Evolutionary conservation across 2,113 vertebrate genomes (phyloP), one percentile per base, ranked within the genome.

Genomic region (Anguilla rostrata): DNA sequence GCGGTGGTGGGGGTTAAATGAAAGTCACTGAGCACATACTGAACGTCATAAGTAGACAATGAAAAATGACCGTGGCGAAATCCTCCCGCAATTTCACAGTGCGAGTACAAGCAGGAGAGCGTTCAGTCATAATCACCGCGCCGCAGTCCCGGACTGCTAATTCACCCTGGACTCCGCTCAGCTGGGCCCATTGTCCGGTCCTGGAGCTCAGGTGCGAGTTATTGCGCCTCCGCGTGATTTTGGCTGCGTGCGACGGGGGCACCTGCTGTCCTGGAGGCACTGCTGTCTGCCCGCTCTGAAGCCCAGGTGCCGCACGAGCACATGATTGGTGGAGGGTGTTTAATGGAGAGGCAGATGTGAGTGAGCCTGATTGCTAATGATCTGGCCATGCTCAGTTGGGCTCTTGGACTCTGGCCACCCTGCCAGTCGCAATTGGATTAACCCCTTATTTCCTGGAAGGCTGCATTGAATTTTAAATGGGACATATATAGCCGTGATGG

Each of bases 41-140:
- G 93, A 91, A 91, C 88, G 92, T 95, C 92, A 92, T 94, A 94
- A 95, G 92, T 89, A 94, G 95, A 95, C 94, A 94, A 89, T 95
- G 94, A 96, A 94, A 94, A 94, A 95, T 95, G 93, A 92, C 90
- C 90, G 88, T 84, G 85, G 92, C 90, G 89, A 90, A 91, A 90
- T 92, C 75, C 88, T 92, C 90, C 92, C 87, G 93, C 90, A 90
- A 87, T 93, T 92, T 92, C 90, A 92, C 91, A 89, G 89, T 92
- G 92, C 91, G 92, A 92, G 86, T 90, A 92, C 92, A 89, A 92
- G 90, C 91, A 90, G 88, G 87, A 89, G 18, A 86, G 92, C 91
- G 91, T 90, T 92, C 89, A 89, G 92, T 91, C 88, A 94, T 93
- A 94, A 94, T 92, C 91, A 88, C 87, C 91, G 81, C 89, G 88